Conservation (phyloP, 2,113 vertebrate species). For the Boleophthalmus pectinirostris region DNA sequence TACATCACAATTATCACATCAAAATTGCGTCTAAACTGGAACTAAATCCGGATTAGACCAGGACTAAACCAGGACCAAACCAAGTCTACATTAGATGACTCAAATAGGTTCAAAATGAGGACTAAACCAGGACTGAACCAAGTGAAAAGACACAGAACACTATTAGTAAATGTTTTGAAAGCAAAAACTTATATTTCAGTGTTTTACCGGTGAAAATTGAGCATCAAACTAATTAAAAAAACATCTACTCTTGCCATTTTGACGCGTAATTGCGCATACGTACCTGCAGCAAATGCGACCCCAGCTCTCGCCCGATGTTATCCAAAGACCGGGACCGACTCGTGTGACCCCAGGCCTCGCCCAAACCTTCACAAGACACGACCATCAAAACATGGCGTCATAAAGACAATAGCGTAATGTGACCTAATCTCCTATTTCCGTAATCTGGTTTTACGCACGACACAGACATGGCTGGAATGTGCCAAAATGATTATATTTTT, state of each 20-base stretch:
- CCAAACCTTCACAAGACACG: slow-evolving; percentile 80
- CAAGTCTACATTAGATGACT: too few species aligned
- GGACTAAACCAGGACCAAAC: too few species aligned
- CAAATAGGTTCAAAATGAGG: too few species aligned
- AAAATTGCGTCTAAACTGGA: too few species aligned
- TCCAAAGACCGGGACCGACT: slow-evolving; percentile 88
- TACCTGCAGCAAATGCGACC: slow-evolving; percentile 95
- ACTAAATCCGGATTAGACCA: too few species aligned
- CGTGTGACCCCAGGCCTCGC: slow-evolving; percentile 93
- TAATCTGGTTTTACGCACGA: background rate
- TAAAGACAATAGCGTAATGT: background rate
- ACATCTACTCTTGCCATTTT: too few species aligned
- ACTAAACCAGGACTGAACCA: too few species aligned
- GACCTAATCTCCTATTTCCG: background rate
- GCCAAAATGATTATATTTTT: too few species aligned
- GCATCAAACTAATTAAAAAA: background rate
- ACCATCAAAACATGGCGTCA: background rate
- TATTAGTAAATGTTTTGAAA: too few species aligned
- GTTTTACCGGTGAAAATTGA: background rate
- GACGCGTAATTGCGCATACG: background rate
- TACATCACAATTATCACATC: too few species aligned
- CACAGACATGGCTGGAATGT: background rate
- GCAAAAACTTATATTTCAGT: too few species aligned
- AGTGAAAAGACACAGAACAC: too few species aligned
- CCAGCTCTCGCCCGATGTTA: slow-evolving; percentile 90